phyloP scores from a whole-genome alignment of 2,888 invertebrate genomes.

The Machimus atricapillus region DNA sequence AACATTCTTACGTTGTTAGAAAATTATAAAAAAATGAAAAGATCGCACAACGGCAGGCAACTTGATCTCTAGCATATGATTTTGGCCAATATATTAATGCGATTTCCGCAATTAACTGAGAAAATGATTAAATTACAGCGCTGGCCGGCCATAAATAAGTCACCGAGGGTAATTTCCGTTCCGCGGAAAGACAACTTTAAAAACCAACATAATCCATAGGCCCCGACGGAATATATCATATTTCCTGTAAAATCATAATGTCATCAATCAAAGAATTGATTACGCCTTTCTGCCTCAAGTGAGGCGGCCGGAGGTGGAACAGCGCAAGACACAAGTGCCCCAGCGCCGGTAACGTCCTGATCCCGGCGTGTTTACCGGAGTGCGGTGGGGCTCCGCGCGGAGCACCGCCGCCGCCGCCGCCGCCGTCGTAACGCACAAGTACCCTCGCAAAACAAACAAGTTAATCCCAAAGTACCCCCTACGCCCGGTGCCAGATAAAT shows the following conservation, averaged over 20 bases:
- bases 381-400: neutral
- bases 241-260: slow-evolving; percentile 39
- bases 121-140: slow-evolving; percentile 28
- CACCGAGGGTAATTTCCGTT: slow-evolving; percentile 13
- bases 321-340: neutral
- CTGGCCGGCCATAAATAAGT: slow-evolving; percentile 9
- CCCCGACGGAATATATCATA: slow-evolving; percentile 34
- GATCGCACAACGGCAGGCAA: neutral
- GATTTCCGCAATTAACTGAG: slow-evolving; percentile 12
- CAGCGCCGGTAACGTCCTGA: neutral
- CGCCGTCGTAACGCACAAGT: neutral
- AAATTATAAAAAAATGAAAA: neutral
- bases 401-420: neutral
- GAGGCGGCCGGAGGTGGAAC: neutral
- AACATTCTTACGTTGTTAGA: neutral
- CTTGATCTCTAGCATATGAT: neutral
- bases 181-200: slow-evolving; percentile 39
- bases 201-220: slow-evolving; percentile 54
- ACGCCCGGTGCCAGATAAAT: slow-evolving; percentile 27
- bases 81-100: neutral
- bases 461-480: slow-evolving; percentile 33
- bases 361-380: neutral
- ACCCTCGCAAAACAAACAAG: slow-evolving; percentile 30
- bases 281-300: slow-evolving; percentile 26
- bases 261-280: slow-evolving; percentile 42